phyloP scores from a whole-genome alignment of 1,140 invertebrate genomes.

The Drosophila biarmipes region DNA sequence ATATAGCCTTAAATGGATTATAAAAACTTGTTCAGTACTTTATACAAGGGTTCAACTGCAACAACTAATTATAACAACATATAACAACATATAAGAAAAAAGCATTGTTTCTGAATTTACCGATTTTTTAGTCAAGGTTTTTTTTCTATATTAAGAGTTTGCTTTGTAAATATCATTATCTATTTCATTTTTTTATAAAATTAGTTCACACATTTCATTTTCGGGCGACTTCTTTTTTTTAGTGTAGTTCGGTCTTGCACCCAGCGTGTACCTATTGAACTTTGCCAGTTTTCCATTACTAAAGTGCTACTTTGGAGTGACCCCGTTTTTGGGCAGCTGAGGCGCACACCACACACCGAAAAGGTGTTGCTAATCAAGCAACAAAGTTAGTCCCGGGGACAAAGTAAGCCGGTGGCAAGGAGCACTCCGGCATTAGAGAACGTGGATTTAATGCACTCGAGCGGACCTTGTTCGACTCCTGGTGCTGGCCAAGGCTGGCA shows the following conservation, averaged over 20 bases:
- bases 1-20: no score
- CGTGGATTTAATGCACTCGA: slow-evolving; percentile 35
- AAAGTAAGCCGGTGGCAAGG: slow-evolving; percentile 27
- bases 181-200: no score
- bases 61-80: no score
- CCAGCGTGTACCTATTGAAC: not conserved
- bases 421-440: slow-evolving; percentile 26
- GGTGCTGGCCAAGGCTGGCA: slow-evolving; percentile 37
- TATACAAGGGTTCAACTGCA: no score
- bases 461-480: slow-evolving; percentile 22
- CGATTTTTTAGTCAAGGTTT: no score
- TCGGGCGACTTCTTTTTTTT: not conserved
- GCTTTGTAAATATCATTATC: no score
- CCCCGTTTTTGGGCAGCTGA: not conserved
- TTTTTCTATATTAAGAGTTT: no score
- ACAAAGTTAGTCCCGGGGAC: slow-evolving; percentile 34
- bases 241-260: no score
- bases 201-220: no score
- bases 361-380: slow-evolving; percentile 55
- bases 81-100: no score
- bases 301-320: not conserved
- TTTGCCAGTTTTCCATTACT: slow-evolving; percentile 5
- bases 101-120: not conserved
- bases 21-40: no score
- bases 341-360: slow-evolving; percentile 16